phyloP scores from a whole-genome alignment of 1,140 invertebrate genomes.

The Diorhabda sublineata region DNA sequence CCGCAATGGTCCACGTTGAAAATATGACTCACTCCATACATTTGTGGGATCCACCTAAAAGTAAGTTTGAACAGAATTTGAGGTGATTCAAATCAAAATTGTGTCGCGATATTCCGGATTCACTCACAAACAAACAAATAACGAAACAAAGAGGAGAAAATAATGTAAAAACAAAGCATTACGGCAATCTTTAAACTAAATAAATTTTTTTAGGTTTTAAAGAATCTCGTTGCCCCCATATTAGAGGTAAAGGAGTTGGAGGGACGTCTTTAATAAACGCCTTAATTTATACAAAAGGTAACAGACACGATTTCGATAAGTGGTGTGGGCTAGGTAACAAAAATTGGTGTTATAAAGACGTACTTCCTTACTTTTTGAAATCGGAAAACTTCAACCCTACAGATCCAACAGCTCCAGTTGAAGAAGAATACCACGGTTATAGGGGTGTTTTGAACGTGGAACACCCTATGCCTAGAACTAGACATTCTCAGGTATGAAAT shows the following conservation, averaged over 20 bases:
- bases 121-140: too few species aligned
- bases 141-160: too few species aligned
- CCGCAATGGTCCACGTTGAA: too few species aligned
- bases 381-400: constrained; percentile 25
- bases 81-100: too few species aligned
- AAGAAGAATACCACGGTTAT: constrained; percentile 13
- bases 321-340: constrained; percentile 61
- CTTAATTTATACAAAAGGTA: constrained; percentile 63
- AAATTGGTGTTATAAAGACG: constrained; percentile 63
- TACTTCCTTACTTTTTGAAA: constrained; percentile 59
- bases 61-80: too few species aligned
- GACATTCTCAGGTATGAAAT: constrained; percentile 27
- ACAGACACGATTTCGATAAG: constrained; percentile 59
- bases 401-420: constrained; percentile 45
- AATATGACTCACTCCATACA: too few species aligned
- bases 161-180: too few species aligned
- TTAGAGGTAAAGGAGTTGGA: constrained; percentile 50
- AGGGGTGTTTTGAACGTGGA: constrained; percentile 14
- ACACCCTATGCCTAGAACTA: not conserved
- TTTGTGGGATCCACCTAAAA: too few species aligned
- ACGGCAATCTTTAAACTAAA: not conserved
- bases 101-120: too few species aligned
- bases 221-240: not conserved
- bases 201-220: not conserved
- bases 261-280: constrained; percentile 59